Evolutionary conservation across 2,888 invertebrate genomes (phyloP), one percentile per base, ranked within the genome.

Genomic region (Allophyes oxyacanthae): DNA sequence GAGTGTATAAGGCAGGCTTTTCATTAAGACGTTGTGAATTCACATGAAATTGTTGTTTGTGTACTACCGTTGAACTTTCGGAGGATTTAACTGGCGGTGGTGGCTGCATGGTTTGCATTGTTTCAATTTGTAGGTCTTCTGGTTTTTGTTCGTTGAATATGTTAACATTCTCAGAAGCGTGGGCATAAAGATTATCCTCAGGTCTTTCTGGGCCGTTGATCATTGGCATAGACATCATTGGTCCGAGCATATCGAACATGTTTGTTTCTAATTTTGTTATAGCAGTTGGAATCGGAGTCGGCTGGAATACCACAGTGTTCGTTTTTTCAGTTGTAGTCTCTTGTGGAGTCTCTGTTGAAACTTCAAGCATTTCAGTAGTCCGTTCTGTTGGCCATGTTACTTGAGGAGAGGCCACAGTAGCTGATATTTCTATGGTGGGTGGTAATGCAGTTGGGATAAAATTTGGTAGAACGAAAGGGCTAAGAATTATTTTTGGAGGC

Each of bases 71-170:
- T 32, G 85, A 73, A 58, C 66, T 86, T 67, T 88, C 88, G 42
- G 78, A 60, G 34, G 64, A 46, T 64, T 80, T 81, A 14, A 83
- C 78, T 1, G 88, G 82, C 2, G 95, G 94, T 30, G 95, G 95
- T 2, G 95, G 95, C 71, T 94, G 95, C 95, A 95, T 94, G n/a
- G 94, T 95, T 85, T 95, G 95, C 95, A 95, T 95, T 10, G 91
- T 90, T 79, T 94, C 89, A 61, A 95, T 78, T 75, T 88, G 78
- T n/a, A 68, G 43, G 40, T 88, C 85, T 58, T 87, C 84, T 5
- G 81, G 76, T 32, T 73, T 70, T 15, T 83, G 82, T 64, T 89
- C 87, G 69, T 91, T 88, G 73, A 84, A 92, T 55, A 93, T 79
- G 46, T 93, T 90, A 60, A 89, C 80, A 68, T 87, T 90, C 75